These are phyloP conservation scores for Virgularia gustaviana DNA, from an alignment of 92 coral and sea anemone species.

Conservation along the genomic window DNA sequence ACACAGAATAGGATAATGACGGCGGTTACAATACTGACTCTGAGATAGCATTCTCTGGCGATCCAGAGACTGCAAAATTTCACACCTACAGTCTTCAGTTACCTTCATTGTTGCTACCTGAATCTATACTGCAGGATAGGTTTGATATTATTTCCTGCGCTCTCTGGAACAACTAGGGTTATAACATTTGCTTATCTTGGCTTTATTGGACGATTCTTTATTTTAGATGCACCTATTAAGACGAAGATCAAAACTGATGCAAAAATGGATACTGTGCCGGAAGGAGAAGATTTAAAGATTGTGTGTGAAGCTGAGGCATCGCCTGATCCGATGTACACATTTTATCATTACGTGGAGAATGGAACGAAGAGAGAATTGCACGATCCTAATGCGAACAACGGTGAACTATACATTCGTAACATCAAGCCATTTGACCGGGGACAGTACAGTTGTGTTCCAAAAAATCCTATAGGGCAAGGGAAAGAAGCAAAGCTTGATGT, in stretches of 20 bases:
- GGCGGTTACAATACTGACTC: too few relatives aligned
- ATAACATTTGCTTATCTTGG: too few relatives aligned
- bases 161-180: too few relatives aligned
- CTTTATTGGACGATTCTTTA: background rate
- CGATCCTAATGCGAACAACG: constrained; percentile 49
- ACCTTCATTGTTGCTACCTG: too few relatives aligned
- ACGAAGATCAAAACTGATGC: constrained; percentile 37
- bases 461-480: constrained; percentile 62
- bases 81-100: too few relatives aligned
- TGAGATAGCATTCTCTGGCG: too few relatives aligned
- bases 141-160: too few relatives aligned
- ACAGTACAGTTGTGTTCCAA: constrained; percentile 72
- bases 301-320: constrained; percentile 68
- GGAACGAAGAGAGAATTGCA: constrained; percentile 23
- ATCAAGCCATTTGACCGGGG: constrained; percentile 62
- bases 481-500: constrained; percentile 51
- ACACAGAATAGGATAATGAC: too few relatives aligned
- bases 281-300: constrained; percentile 50
- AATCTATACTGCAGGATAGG: too few relatives aligned
- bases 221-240: constrained; percentile 12
- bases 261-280: constrained; percentile 22
- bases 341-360: constrained; percentile 42
- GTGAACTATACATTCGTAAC: constrained; percentile 49
- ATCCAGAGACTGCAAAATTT: too few relatives aligned
- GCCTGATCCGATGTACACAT: constrained; percentile 71